These are phyloP conservation scores for Drosophila repleta DNA, from an alignment of 1,140 invertebrate species.

Conservation along the genomic window DNA sequence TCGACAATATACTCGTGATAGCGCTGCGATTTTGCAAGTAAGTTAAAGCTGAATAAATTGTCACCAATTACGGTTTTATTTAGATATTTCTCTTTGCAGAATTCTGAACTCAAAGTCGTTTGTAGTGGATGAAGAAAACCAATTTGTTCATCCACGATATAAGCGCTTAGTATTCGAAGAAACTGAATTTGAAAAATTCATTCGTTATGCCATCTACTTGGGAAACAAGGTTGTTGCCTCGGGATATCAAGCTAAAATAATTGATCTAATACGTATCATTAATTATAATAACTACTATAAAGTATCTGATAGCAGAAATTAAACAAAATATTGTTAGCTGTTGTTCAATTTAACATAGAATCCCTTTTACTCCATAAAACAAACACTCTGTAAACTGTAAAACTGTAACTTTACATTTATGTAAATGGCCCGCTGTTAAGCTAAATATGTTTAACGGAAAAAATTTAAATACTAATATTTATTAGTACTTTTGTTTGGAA, in stretches of 20 bases:
- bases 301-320: constrained; percentile 24
- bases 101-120: constrained; percentile 67
- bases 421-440: too few relatives aligned
- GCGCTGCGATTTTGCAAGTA: constrained; percentile 89
- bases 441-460: background rate
- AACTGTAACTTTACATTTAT: too few relatives aligned
- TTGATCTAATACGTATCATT: constrained; percentile 75
- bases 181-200: constrained; percentile 76
- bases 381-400: too few relatives aligned
- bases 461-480: background rate
- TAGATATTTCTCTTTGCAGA: constrained; percentile 38
- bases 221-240: constrained; percentile 74
- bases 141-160: constrained; percentile 69
- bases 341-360: background rate
- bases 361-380: too few relatives aligned
- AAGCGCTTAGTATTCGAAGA: constrained; percentile 71
- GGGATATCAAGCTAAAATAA: constrained; percentile 81
- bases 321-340: background rate
- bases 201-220: constrained; percentile 77
- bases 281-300: constrained; percentile 81
- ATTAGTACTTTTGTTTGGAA: background rate
- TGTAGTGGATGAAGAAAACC: constrained; percentile 43
- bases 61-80: too few relatives aligned
- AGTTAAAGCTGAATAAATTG: constrained; percentile 19
- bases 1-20: constrained; percentile 88